Conservation (phyloP, 1,140 invertebrate species). For the Catajapyx aquilonaris region DNA sequence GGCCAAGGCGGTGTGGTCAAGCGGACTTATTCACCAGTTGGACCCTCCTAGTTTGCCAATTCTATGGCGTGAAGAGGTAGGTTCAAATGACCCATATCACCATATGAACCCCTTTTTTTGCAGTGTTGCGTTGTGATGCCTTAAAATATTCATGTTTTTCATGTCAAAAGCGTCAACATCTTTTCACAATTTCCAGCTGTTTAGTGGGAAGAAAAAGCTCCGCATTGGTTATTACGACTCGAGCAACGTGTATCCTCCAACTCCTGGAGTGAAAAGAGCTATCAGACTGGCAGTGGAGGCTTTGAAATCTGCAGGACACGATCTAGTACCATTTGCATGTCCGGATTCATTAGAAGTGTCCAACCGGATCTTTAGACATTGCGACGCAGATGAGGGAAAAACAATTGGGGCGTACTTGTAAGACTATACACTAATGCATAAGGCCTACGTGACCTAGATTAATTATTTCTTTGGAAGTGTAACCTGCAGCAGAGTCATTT, state of each 20-base stretch:
- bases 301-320: constrained; percentile 12
- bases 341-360: not conserved
- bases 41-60: not conserved
- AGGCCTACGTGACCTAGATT: too few species aligned
- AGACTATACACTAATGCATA: too few species aligned
- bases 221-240: constrained; percentile 15
- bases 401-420: too few species aligned
- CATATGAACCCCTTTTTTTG: too few species aligned
- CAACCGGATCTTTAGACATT: not conserved
- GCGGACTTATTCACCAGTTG: not conserved
- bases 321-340: constrained; percentile 6
- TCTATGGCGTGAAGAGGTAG: not conserved
- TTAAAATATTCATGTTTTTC: too few species aligned
- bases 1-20: not conserved
- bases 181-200: too few species aligned
- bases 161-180: too few species aligned
- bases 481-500: too few species aligned
- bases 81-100: too few species aligned
- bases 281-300: constrained; percentile 11
- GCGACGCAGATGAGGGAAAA: not conserved
- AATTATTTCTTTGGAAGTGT: too few species aligned
- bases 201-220: constrained; percentile 4
- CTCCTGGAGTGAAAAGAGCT: constrained; percentile 13
- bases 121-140: too few species aligned
- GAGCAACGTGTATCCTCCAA: constrained; percentile 12